Conservation (phyloP, 2,888 invertebrate species). For the Trachelus troglodyta region DNA sequence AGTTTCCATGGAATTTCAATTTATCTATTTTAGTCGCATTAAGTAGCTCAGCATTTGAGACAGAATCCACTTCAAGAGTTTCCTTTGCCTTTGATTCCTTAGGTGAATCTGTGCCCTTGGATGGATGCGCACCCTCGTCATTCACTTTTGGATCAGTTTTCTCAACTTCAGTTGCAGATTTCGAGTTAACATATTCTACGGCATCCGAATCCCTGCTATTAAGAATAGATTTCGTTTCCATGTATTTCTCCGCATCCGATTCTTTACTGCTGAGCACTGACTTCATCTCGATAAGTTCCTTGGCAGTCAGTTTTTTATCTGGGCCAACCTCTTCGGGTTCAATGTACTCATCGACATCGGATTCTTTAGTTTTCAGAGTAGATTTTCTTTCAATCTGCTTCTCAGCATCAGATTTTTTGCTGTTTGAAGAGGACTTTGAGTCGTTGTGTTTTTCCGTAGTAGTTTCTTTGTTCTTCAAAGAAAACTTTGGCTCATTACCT, state of each 20-base stretch:
- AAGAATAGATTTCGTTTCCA: neutral
- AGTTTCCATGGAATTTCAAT: too few species aligned
- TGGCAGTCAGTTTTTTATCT: neutral
- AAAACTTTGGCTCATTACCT: neutral
- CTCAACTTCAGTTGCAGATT: neutral
- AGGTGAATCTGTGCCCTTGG: slow-evolving; percentile 1
- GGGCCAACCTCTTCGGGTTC: neutral
- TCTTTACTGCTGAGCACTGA: neutral
- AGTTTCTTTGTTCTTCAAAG: neutral
- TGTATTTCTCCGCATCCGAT: slow-evolving; percentile 5
- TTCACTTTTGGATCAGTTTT: neutral
- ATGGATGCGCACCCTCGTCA: too few species aligned
- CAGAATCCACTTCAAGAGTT: too few species aligned
- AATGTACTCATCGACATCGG: neutral
- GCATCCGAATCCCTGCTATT: slow-evolving; percentile 19
- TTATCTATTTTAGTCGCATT: too few species aligned
- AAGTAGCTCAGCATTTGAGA: too few species aligned
- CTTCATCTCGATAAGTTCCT: neutral
- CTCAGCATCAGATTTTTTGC: neutral
- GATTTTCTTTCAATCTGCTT: neutral
- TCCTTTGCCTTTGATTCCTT: neutral
- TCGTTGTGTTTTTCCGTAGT: neutral
- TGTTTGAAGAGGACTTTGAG: neutral
- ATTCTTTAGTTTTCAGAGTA: neutral
- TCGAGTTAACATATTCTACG: slow-evolving; percentile 24